A percentile compares a stretch with the other conserved stretches of the same genome.
Evolutionary conservation across 2,888 invertebrate genomes (phyloP).

Genomic region (Hemaris fuciformis): DNA sequence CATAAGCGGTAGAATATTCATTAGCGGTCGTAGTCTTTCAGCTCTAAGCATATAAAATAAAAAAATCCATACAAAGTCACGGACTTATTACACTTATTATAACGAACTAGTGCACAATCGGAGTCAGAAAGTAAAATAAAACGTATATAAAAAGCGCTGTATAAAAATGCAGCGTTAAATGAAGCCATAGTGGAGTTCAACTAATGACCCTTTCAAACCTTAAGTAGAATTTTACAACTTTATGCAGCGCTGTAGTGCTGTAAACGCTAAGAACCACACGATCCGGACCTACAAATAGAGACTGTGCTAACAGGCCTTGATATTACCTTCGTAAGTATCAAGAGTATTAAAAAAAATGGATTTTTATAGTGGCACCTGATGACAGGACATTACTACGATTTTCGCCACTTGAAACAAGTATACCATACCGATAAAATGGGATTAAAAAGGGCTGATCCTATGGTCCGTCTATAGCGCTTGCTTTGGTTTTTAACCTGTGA

Average conservation of each 20-base stretch:
- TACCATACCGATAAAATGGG: no score
- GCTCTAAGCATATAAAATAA: no score
- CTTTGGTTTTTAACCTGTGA: no score
- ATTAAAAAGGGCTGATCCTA: no score
- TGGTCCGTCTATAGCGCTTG: no score
- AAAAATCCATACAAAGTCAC: neutral
- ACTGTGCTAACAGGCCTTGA: neutral
- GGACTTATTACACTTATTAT: neutral
- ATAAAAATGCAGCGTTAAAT: conserved; percentile 8
- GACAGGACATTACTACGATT: no score
- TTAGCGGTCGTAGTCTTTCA: no score
- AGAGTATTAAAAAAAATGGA: no score
- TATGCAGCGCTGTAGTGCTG: neutral
- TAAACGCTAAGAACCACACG: neutral
- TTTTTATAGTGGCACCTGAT: no score
- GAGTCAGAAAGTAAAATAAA: neutral
- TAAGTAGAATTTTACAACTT: conserved; percentile 5
- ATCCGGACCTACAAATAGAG: neutral
- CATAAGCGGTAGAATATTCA: no score
- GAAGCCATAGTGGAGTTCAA: neutral
- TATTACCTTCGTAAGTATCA: neutral
- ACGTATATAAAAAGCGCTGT: neutral
- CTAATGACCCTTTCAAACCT: conserved; percentile 5
- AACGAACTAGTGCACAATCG: no score
- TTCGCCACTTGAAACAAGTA: no score